Conservation (phyloP, 1,140 invertebrate species). For the Heliconius eleuchia region DNA sequence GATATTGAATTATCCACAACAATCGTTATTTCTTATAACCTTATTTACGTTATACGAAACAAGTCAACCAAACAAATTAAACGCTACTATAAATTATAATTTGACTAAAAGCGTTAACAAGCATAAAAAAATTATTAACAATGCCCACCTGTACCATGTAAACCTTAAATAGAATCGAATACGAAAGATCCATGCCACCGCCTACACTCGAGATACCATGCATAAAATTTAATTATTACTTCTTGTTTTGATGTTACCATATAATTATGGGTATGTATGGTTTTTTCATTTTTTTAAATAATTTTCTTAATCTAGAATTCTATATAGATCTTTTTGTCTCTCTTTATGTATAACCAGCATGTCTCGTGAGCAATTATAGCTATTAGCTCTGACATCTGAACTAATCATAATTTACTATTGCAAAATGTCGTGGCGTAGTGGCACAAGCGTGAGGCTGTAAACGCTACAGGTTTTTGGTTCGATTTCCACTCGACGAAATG, state of each 20-base stretch:
- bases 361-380: too few species aligned
- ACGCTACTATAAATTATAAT: constrained; percentile 22
- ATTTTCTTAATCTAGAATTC: neutral
- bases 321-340: neutral
- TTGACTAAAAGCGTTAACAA: constrained; percentile 33
- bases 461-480: too few species aligned
- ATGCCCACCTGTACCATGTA: constrained; percentile 49
- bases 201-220: constrained; percentile 53
- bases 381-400: too few species aligned
- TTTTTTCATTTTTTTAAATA: neutral
- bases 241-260: constrained; percentile 57
- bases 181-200: constrained; percentile 52
- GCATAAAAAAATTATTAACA: constrained; percentile 40
- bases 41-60: neutral
- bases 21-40: neutral
- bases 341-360: neutral
- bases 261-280: constrained; percentile 18
- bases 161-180: constrained; percentile 71
- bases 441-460: too few species aligned
- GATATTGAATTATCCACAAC: neutral
- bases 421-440: too few species aligned
- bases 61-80: neutral
- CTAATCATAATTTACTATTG: too few species aligned
- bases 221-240: constrained; percentile 62
- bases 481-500: too few species aligned